Base-by-base conservation (phyloP, 1,140 invertebrate species). In the Drosophila cardini region DNA sequence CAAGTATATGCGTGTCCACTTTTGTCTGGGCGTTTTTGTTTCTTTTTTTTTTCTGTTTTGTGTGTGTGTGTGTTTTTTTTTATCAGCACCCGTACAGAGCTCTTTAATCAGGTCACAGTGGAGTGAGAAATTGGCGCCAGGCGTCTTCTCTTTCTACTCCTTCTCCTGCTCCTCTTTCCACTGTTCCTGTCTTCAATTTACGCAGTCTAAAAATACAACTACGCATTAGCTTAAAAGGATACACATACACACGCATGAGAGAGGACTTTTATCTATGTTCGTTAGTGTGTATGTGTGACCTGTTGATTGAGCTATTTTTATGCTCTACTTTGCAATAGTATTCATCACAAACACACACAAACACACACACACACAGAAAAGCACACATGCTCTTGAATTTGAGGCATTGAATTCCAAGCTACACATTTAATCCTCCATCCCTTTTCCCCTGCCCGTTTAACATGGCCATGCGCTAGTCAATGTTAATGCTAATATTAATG, bases 251-350 rank as follows among this genome's bases (percentile, higher is more conserved):
- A 15, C 15, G 40, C 34, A 18, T 40, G 10, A 3, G 6, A 30
- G 26, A 36, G 18, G 13, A 38, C 21, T 26, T 26, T 26, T 5
- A 52, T 40, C 9, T 10, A 10, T 32, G 15, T 64, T 40, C n/a
- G n/a, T n/a, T n/a, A n/a, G n/a, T 62, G 40, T 74, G 40, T 32
- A 40, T 40, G 15, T 45, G 9, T 42, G 80, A 83, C 80, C 80
- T 83, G 80, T 83, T 83, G 80, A 83, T 76, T 76, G 32, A 69
- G 56, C 56, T 73, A 73, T 61, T 55, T 73, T 48, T 69, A 61
- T 61, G 18, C 10, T 18, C 16, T 34, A 18, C 34, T 11, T 21
- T 55, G 3, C 50, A 36, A 36, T 38, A 38, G 34, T n/a, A 40
- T 40, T 11, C 30, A 18, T 10, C 21, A 4, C 26, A 16, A 26